A percentile compares a stretch with the other conserved stretches of the same genome.
These are phyloP conservation scores for Drosophila triauraria DNA, from an alignment of 1,140 invertebrate genomes.

Conservation along the genomic window DNA sequence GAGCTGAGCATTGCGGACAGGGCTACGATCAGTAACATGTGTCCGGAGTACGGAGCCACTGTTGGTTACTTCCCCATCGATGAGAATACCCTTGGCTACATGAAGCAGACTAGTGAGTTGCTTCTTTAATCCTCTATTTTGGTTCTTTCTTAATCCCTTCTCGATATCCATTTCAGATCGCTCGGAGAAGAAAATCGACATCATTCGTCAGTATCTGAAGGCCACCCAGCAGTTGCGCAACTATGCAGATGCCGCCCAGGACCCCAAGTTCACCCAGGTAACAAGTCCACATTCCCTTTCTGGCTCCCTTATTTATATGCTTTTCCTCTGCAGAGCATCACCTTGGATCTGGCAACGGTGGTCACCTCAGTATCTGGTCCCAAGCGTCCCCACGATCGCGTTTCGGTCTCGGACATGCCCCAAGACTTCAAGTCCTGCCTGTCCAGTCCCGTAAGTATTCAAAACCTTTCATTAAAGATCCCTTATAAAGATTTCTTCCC, in stretches of 20 bases:
- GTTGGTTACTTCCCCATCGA: slow-evolving; percentile 98
- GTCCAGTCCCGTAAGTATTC: slow-evolving; percentile 92
- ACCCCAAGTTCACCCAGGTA: slow-evolving; percentile 94
- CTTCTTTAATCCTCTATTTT: background rate
- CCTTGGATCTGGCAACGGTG: slow-evolving; percentile 94
- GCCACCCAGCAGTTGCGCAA: slow-evolving; percentile 94
- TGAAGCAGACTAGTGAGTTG: slow-evolving; percentile 93
- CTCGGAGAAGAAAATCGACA: slow-evolving; percentile 91
- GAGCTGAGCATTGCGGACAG: slow-evolving; percentile 97
- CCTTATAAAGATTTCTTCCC: background rate
- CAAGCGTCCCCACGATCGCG: slow-evolving; percentile 98
- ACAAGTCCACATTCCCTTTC: fast-evolving
- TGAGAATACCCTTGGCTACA: slow-evolving; percentile 92
- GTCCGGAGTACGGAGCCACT: slow-evolving; percentile 98
- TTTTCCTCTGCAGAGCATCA: slow-evolving; percentile 88
- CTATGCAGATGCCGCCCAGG: slow-evolving; percentile 91
- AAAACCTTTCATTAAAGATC: background rate
- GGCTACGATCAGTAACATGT: slow-evolving; percentile 98
- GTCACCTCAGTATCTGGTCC: slow-evolving; percentile 98
- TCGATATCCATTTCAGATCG: slow-evolving; percentile 88
- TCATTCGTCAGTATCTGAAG: slow-evolving; percentile 94
- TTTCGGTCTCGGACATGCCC: slow-evolving; percentile 96
- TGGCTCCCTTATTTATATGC: background rate
- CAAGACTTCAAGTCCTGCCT: slow-evolving; percentile 95
- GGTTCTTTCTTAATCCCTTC: background rate